Conservation (phyloP, 2,797 vertebrate genomes). For the Takifugu rubripes region DNA sequence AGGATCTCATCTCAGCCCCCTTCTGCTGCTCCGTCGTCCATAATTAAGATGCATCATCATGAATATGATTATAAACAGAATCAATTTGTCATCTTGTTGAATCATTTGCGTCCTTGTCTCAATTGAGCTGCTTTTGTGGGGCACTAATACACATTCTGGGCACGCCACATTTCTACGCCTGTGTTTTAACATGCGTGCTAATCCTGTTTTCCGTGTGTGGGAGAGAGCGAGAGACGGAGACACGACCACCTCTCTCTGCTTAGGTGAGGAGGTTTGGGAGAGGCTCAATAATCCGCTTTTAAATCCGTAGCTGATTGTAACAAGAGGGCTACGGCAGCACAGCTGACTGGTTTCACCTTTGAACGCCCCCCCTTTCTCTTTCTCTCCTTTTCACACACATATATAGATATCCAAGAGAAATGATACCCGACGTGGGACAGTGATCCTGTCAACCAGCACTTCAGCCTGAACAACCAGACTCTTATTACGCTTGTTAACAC, state of each 20-base stretch:
- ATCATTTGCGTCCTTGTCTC: constrained; percentile 28
- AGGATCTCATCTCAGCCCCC: not conserved
- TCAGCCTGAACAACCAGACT: too few species aligned
- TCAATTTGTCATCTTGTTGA: constrained; percentile 16
- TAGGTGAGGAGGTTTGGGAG: constrained; percentile 39
- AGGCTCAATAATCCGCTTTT: constrained; percentile 53
- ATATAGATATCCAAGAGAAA: constrained; percentile 1
- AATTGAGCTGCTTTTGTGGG: constrained; percentile 41
- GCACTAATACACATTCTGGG: constrained; percentile 35
- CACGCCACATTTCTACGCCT: constrained; percentile 8
- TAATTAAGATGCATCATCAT: not conserved
- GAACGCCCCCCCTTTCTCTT: constrained; percentile 30
- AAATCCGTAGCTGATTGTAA: constrained; percentile 37
- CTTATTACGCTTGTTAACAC: too few species aligned
- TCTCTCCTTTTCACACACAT: not conserved
- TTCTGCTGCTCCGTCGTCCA: constrained; percentile 1
- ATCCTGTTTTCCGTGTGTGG: constrained; percentile 43
- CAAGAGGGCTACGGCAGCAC: constrained; percentile 24
- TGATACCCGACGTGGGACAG: constrained; percentile 13
- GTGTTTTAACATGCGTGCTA: constrained; percentile 51
- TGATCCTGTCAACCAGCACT: not conserved
- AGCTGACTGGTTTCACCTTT: constrained; percentile 27
- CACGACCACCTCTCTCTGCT: constrained; percentile 23
- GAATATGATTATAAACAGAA: constrained; percentile 11
- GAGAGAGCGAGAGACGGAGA: constrained; percentile 1